Evolutionary conservation across 1,140 invertebrate species (phyloP), one percentile per base, ranked within the genome.

Genomic region (Paracyclopina nana): DNA sequence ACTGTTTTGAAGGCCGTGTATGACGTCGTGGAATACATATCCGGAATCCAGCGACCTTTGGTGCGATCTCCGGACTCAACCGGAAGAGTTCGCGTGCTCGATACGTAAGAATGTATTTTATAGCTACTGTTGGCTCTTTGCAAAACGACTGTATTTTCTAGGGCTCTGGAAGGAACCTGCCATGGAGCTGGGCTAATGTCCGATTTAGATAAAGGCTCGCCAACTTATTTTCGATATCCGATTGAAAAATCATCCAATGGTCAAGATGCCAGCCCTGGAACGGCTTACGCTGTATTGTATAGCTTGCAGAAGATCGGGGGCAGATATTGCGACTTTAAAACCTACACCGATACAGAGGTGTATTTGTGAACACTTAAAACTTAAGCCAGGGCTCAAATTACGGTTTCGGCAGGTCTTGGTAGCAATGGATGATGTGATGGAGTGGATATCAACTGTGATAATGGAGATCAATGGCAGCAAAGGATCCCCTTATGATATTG

Each of bases 171-270:
- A 38, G 34, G 34, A 38, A 20, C 20, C 34, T 38, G 34, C 20
- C 34, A 38, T 8, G 34, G 34, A 38, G 34, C 34, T 5, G 34
- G 34, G 8, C n/a, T n/a, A 5, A 20, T 16, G 8, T n/a, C 14
- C 9, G 34, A 38, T 38, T 38, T 16, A 16, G 34, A 38, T 8
- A 38, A 38, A 5, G 34, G 34, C 14, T 2, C 34, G 20, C 34
- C 34, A 20, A 38, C 34, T 38, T 38, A 38, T 38, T 38, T 38
- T 38, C 14, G 34, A 9, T 38, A 38, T 38, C 34, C 34, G 9
- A 38, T 38, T 38, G n/a, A 38, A 38, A 20, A 38, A 20, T 16
- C 34, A 8, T 38, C n/a, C n/a, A 38, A n/a, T 38, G 34, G 34
- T 3, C 34, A 38, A 38, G 34, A 38, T 9, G n/a, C 14, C n/a